These are phyloP conservation scores for Amblyopsis hoosieri DNA, from an alignment of 2,797 vertebrate genomes.

Conservation along the genomic window DNA sequence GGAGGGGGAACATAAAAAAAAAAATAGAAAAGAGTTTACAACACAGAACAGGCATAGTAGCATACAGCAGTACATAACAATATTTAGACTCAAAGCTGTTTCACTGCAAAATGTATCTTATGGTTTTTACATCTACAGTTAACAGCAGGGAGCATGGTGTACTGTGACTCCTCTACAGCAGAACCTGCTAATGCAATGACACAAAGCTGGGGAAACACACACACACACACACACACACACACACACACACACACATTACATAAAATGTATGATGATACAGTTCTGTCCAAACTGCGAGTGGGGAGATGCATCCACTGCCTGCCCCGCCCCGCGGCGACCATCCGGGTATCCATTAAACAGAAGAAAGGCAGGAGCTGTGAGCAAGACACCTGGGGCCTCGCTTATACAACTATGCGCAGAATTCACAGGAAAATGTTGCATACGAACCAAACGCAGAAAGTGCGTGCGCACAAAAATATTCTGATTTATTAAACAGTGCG, in stretches of 20 bases:
- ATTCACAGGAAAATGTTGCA: too few relatives aligned
- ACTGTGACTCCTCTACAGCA: slow-evolving; percentile 26
- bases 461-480: too few relatives aligned
- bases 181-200: slow-evolving; percentile 46
- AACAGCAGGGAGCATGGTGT: slow-evolving; percentile 6
- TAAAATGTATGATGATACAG: slow-evolving; percentile 42
- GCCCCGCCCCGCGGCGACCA: slow-evolving; percentile 32
- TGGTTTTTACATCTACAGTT: slow-evolving; percentile 11
- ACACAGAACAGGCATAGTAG: background rate
- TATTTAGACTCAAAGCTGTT: background rate
- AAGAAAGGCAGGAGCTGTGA: too few relatives aligned
- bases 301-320: slow-evolving; percentile 49
- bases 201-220: slow-evolving; percentile 8
- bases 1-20: too few relatives aligned
- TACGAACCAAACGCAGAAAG: too few relatives aligned
- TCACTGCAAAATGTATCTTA: background rate
- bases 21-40: background rate
- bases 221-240: too few relatives aligned
- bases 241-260: too few relatives aligned
- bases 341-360: slow-evolving; percentile 6
- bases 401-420: too few relatives aligned
- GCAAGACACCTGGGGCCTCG: too few relatives aligned
- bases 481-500: too few relatives aligned
- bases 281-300: slow-evolving; percentile 57
- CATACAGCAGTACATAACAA: background rate